Evolutionary conservation across 37 sponge, comb jelly and placozoan genomes (phyloP).

Genomic region (Oscarella lobularis): DNA sequence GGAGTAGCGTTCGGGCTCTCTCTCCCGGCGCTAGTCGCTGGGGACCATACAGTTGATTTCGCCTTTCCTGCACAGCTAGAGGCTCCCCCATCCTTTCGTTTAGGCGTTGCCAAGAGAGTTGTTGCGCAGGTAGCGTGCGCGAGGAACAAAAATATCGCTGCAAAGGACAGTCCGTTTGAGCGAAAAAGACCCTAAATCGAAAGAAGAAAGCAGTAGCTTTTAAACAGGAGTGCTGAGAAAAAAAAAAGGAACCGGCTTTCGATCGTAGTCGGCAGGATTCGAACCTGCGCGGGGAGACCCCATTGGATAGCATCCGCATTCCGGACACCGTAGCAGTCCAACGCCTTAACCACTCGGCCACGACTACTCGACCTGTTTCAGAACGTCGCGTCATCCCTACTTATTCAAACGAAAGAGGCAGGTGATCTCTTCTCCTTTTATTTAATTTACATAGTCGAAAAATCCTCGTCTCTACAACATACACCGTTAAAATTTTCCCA

Average conservation of each 20-base stretch:
- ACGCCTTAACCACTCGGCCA: slow-evolving; percentile 99
- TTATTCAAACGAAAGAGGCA: background rate
- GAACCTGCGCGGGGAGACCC: slow-evolving; percentile 99
- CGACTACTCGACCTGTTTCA: too few relatives aligned
- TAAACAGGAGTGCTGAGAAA: slow-evolving; percentile 35
- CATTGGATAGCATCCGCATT: too few relatives aligned
- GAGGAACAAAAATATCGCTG: background rate
- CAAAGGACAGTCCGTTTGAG: background rate
- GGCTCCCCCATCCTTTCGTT: background rate
- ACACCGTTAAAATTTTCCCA: too few relatives aligned
- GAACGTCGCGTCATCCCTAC: background rate
- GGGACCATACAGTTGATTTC: background rate
- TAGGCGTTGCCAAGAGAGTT: background rate
- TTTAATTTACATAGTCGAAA: too few relatives aligned
- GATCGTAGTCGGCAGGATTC: slow-evolving; percentile 99
- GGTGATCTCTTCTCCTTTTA: slow-evolving; percentile 6
- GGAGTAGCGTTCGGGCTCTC: background rate
- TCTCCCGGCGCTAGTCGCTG: background rate
- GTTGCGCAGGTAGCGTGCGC: background rate
- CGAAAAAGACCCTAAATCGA: background rate
- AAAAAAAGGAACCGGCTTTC: slow-evolving; percentile 86
- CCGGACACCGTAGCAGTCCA: slow-evolving; percentile 99
- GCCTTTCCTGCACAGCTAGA: background rate
- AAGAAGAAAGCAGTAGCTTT: background rate
- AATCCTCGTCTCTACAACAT: too few relatives aligned